Conservation (phyloP, 2,888 invertebrate species). For the Megalurothrips usitatus region DNA sequence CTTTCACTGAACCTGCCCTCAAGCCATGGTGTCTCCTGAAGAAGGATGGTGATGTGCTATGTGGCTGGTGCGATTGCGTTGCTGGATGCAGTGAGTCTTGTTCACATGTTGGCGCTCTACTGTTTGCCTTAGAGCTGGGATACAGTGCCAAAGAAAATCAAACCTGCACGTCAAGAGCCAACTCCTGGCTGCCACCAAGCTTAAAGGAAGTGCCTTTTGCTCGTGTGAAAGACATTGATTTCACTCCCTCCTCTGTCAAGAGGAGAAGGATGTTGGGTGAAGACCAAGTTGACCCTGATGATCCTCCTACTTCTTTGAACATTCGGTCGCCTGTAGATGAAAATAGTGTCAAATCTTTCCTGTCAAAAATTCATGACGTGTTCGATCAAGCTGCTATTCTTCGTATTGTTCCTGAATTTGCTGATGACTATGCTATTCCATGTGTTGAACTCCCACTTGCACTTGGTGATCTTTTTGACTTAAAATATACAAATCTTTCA, state of each 20-base stretch:
- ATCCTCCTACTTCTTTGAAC: not conserved
- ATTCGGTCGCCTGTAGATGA: not conserved
- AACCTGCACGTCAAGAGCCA: not conserved
- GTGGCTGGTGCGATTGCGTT: slow-evolving; percentile 19
- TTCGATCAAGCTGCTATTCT: not conserved
- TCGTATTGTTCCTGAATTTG: not conserved
- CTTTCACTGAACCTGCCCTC: not conserved
- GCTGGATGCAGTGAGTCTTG: slow-evolving; percentile 27
- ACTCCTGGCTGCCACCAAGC: not conserved
- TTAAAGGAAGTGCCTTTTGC: not conserved
- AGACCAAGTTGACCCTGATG: not conserved
- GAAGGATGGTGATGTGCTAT: slow-evolving; percentile 11
- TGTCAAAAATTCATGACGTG: not conserved
- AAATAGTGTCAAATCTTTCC: not conserved
- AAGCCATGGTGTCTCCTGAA: not conserved
- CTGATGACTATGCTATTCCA: not conserved
- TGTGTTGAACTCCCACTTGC: not conserved
- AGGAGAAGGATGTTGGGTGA: not conserved
- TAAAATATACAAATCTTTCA: not conserved
- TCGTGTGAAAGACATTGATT: not conserved
- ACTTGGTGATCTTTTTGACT: not conserved
- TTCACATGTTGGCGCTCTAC: slow-evolving; percentile 23
- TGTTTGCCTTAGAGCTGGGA: slow-evolving; percentile 21
- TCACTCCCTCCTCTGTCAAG: not conserved
- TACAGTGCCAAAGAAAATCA: not conserved